Conservation (phyloP, 2,888 invertebrate species). For the Oxycera nigricornis region DNA sequence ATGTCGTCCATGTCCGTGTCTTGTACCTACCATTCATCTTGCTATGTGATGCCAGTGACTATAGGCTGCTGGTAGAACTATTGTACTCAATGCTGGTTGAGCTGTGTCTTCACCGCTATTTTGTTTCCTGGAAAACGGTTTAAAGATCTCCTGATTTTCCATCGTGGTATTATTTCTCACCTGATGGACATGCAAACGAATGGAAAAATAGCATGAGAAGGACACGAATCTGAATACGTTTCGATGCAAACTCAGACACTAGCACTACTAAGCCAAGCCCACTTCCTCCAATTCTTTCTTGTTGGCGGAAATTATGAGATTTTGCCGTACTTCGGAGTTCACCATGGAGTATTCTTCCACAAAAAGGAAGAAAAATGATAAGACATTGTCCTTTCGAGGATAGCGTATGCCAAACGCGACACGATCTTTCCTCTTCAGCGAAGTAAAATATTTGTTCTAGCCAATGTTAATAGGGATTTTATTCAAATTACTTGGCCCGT, state of each 20-base stretch:
- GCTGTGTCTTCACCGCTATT: not conserved
- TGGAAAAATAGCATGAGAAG: not conserved
- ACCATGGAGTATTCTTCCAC: not conserved
- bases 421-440: not conserved
- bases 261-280: conserved; percentile 8
- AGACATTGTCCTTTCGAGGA: not conserved
- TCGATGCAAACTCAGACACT: not conserved
- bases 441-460: conserved; percentile 43
- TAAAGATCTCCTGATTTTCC: conserved; percentile 19
- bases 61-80: not conserved
- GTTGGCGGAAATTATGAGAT: conserved; percentile 14
- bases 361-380: not conserved
- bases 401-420: conserved; percentile 19
- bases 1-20: conserved; percentile 20
- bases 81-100: not conserved
- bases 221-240: conserved; percentile 15
- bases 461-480: conserved; percentile 46
- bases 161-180: conserved; percentile 7
- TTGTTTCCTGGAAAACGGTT: conserved; percentile 3
- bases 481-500: conserved; percentile 44
- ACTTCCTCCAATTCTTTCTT: not conserved
- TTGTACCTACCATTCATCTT: conserved; percentile 21
- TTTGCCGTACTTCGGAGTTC: not conserved
- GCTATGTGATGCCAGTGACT: not conserved
- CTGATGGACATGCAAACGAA: not conserved